Evolutionary conservation across 2,797 vertebrate species (phyloP).

Genomic region (Florisuga fusca): DNA sequence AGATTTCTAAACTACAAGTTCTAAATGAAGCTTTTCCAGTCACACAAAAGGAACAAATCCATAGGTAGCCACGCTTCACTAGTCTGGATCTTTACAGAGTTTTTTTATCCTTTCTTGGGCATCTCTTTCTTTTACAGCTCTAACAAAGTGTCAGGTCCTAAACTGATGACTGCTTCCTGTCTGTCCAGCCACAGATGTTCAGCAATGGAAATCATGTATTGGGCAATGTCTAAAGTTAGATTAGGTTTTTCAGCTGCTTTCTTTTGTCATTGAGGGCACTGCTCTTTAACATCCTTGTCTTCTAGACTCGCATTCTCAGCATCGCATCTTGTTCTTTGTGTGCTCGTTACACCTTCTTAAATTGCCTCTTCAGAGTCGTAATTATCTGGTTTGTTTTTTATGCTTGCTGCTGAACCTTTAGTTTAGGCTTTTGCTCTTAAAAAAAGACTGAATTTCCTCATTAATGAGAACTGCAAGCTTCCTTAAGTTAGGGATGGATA

Average conservation of each 20-base stretch:
- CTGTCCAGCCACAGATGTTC: background rate
- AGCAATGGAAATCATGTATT: background rate
- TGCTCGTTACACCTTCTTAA: background rate
- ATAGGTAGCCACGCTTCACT: background rate
- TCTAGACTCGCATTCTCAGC: background rate
- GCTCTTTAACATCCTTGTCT: background rate
- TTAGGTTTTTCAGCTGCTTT: background rate
- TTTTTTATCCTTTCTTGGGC: background rate
- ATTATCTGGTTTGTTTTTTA: background rate
- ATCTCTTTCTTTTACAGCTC: background rate
- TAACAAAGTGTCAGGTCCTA: background rate
- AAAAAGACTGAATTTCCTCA: conserved; percentile 1
- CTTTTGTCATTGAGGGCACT: background rate
- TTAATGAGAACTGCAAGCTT: background rate
- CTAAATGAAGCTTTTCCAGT: background rate
- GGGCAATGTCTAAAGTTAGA: background rate
- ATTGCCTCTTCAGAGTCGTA: background rate
- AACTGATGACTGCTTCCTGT: background rate
- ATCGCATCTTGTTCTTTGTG: background rate
- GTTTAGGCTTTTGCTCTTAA: background rate
- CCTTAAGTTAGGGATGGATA: background rate
- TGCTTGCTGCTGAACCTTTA: background rate
- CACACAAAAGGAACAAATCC: fast-evolving
- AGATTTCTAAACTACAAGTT: background rate
- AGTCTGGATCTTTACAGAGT: background rate